A percentile compares a stretch with the other conserved stretches of the same genome.
These are phyloP conservation scores for Orientallactaga sibirica DNA, from an alignment of 2,797 vertebrate species.

Conservation along the genomic window DNA sequence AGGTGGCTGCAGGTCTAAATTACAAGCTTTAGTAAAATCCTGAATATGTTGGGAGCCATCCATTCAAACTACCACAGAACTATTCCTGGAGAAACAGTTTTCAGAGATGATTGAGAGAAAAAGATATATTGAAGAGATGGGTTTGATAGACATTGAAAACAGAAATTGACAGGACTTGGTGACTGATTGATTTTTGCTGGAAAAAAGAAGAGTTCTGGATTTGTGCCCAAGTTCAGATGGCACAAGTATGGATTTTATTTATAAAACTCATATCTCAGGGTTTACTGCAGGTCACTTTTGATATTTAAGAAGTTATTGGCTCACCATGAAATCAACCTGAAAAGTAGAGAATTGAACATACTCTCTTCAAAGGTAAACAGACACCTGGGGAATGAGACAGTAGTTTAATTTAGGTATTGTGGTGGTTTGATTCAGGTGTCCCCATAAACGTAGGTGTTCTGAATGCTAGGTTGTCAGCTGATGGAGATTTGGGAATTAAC, in stretches of 20 bases:
- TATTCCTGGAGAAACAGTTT: background rate
- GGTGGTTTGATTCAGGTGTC: no score
- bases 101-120: conserved; percentile 7
- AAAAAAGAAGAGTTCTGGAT: conserved; percentile 8
- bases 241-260: conserved; percentile 50
- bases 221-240: background rate
- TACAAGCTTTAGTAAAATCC: no score
- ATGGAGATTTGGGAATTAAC: no score
- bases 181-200: conserved; percentile 1
- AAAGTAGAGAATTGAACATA: conserved; percentile 55
- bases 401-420: background rate
- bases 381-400: background rate
- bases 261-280: conserved; percentile 40
- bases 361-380: background rate
- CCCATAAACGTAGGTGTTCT: no score
- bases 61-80: no score
- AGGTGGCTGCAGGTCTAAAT: no score
- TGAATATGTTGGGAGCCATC: no score
- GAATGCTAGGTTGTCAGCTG: no score
- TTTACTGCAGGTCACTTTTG: conserved; percentile 54
- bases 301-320: conserved; percentile 67
- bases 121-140: conserved; percentile 16
- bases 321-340: conserved; percentile 39
- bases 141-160: conserved; percentile 43
- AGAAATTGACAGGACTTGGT: conserved; percentile 12